phyloP scores from a whole-genome alignment of 2,888 invertebrate genomes.

The Globia sparganii region DNA sequence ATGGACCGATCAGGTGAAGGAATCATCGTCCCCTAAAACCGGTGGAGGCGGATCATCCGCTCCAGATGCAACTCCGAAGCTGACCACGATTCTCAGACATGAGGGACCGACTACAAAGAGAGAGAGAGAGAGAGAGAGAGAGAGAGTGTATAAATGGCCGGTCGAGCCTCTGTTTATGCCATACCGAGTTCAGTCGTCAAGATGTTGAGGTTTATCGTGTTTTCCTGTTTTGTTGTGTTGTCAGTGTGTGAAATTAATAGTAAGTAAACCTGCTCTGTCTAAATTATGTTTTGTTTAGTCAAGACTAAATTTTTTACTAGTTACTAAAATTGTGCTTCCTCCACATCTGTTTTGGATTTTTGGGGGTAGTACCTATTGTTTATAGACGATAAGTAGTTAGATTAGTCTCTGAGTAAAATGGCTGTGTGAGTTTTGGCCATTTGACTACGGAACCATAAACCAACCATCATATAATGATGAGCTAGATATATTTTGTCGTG shows the following conservation, averaged over 20 bases:
- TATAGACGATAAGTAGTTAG: background rate
- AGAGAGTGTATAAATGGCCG: constrained; percentile 38
- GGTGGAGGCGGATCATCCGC: too few species aligned
- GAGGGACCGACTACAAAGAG: too few species aligned
- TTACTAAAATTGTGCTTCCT: too few species aligned
- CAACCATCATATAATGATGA: too few species aligned
- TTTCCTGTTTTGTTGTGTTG: constrained; percentile 33
- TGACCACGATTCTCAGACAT: too few species aligned
- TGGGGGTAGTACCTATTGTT: background rate
- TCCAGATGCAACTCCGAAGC: too few species aligned
- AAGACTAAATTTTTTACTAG: background rate
- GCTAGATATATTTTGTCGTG: too few species aligned
- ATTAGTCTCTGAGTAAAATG: too few species aligned
- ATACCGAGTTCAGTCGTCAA: constrained; percentile 38
- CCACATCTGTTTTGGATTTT: background rate
- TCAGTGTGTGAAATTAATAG: constrained; percentile 4
- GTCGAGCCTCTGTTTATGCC: constrained; percentile 3
- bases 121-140: too few species aligned
- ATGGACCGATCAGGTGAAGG: too few species aligned
- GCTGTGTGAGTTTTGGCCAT: background rate
- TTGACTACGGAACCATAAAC: background rate
- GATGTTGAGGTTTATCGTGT: constrained; percentile 30
- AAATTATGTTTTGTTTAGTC: background rate
- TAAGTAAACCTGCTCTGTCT: constrained; percentile 1
- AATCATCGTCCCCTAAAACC: too few species aligned